Evolutionary conservation across 2,888 invertebrate genomes (phyloP), one percentile per base, ranked within the genome.

Genomic region (Julus scandinavius): DNA sequence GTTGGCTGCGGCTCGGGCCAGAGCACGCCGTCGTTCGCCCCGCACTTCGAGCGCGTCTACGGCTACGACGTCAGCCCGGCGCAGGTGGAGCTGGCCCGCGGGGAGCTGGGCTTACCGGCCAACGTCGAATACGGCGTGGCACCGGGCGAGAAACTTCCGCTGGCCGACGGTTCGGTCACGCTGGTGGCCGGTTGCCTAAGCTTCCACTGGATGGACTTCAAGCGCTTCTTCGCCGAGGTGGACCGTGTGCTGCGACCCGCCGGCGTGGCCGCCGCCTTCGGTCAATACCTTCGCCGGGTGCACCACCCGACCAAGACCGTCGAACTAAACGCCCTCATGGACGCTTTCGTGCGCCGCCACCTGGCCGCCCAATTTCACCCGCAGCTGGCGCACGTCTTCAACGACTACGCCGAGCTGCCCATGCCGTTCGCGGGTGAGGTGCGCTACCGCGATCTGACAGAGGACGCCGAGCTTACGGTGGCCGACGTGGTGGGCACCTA

Each of bases 1-100:
- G 92, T 93, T 17, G 94, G 93, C 1, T 93, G 93, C 91, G 94
- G 94, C 3, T 91, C 92, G 38, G 94, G 94, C n/a, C 93, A 93
- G 90, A 92, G 92, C 89, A 93, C 93, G 0, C 89, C 90, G 17
- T 91, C 92, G 7, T 90, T 93, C 54, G 91, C 92, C 0, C 91
- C 92, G 1, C 91, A 92, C 89, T 93, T 93, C 90, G 90, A 91
- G 54, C 90, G 91, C 80, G 93, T 93, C 17, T 90, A 92, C 38
- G 94, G 93, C 9, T 90, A 92, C 41, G 93, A 93, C 90, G 91
- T 93, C 11, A 93, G 93, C 88, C 89, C 91, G 15, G 91, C 91
- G 17, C 93, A 93, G 89, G 91, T 93, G 54, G 89, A 90, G 5
- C 91, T 92, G 88, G 93, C 93, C 4, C 89, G 90, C 4, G 45